phyloP scores from a whole-genome alignment of 2,888 invertebrate species.

The Thysanoteuthis rhombus region DNA sequence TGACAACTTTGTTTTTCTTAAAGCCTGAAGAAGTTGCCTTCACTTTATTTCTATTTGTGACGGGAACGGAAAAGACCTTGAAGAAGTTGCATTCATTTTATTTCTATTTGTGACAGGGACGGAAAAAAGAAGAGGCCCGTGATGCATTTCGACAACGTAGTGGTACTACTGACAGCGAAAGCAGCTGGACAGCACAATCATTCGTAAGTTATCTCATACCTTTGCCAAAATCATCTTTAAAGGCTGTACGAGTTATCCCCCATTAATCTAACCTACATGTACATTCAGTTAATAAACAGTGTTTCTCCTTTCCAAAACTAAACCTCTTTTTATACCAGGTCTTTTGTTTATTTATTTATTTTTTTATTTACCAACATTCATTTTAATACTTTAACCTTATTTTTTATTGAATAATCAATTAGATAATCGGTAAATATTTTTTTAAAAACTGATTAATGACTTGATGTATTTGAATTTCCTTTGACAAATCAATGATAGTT shows the following conservation, averaged over 20 bases:
- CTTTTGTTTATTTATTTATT: neutral
- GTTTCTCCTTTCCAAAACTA: neutral
- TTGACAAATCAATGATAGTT: no score
- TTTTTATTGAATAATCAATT: no score
- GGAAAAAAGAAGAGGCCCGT: constrained; percentile 53
- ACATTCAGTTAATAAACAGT: no score
- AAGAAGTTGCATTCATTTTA: neutral
- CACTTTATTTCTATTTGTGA: no score
- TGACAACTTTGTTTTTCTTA: no score
- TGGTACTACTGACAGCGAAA: constrained; percentile 57
- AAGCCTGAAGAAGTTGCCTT: no score
- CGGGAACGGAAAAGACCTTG: no score
- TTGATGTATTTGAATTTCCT: no score
- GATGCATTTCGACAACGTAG: constrained; percentile 58
- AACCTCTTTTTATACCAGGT: neutral
- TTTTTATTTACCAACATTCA: no score
- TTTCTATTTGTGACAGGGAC: constrained; percentile 36
- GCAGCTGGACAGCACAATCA: constrained; percentile 41
- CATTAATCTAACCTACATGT: neutral
- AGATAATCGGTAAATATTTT: no score
- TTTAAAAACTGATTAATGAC: no score
- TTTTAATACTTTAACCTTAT: no score
- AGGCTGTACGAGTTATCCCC: neutral
- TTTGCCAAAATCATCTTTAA: neutral
- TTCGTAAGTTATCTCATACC: neutral